Percentiles rank a stretch among this genome's conserved stretches.
Conservation (phyloP, 2,797 vertebrate genomes). For the Pampus argenteus region DNA sequence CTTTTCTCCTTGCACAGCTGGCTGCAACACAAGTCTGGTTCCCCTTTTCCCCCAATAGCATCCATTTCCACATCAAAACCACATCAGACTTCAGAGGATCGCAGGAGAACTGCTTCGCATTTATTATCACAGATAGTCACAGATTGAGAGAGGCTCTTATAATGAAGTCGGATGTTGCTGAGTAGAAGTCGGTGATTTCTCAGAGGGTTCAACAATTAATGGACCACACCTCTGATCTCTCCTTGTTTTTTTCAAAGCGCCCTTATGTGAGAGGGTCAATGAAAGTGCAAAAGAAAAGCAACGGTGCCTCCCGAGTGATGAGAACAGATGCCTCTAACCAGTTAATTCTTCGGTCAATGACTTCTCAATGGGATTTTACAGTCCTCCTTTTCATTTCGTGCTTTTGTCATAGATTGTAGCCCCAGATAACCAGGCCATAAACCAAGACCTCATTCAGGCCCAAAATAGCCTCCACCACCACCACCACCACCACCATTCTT, state of each 20-base stretch:
- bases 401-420: conserved; percentile 64
- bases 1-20: conserved; percentile 64
- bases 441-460: conserved; percentile 65
- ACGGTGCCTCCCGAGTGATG: conserved; percentile 2
- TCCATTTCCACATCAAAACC: conserved; percentile 74
- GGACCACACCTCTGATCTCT: conserved; percentile 39
- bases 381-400: conserved; percentile 40
- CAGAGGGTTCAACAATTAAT: conserved; percentile 28
- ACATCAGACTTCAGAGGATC: conserved; percentile 65
- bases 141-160: conserved; percentile 33
- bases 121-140: conserved; percentile 51
- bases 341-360: conserved; percentile 43
- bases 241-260: conserved; percentile 21
- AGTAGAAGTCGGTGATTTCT: conserved; percentile 30
- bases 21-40: conserved; percentile 60
- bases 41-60: conserved; percentile 51
- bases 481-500: conserved; percentile 57
- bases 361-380: conserved; percentile 48
- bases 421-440: conserved; percentile 67
- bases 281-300: conserved; percentile 46
- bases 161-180: conserved; percentile 35
- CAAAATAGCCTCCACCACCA: conserved; percentile 67
- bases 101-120: conserved; percentile 38
- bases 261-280: conserved; percentile 46
- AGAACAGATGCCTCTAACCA: conserved; percentile 24